A percentile compares a stretch with the other conserved stretches of the same genome.
Conservation (phyloP, 1,140 invertebrate species). For the Musca domestica region DNA sequence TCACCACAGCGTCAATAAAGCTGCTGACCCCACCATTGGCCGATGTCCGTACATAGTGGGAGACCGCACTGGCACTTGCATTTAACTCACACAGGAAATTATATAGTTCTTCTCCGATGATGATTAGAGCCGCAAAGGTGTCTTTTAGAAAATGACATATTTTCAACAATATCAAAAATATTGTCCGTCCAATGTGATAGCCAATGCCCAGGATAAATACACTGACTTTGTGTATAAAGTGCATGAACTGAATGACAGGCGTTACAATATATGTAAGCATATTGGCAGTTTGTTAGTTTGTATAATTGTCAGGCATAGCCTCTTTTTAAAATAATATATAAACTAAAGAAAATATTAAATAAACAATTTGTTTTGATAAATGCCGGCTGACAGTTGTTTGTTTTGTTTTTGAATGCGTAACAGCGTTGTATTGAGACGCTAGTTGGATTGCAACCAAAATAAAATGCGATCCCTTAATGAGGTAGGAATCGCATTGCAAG, state of each 20-base stretch:
- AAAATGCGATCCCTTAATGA: too few relatives aligned
- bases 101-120: conserved; percentile 15
- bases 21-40: neutral
- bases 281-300: neutral
- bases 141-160: neutral
- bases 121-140: neutral
- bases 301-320: too few relatives aligned
- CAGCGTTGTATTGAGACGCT: too few relatives aligned
- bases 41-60: neutral
- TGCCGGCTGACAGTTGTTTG: too few relatives aligned
- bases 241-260: conserved; percentile 1
- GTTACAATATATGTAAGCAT: neutral
- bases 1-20: neutral
- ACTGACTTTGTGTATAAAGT: neutral
- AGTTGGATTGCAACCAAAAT: too few relatives aligned
- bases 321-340: too few relatives aligned
- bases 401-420: too few relatives aligned
- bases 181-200: conserved; percentile 11
- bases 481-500: too few relatives aligned
- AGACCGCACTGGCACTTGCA: neutral
- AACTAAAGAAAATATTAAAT: too few relatives aligned
- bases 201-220: neutral
- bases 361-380: too few relatives aligned
- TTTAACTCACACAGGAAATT: conserved; percentile 11
- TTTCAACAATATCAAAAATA: neutral